A percentile compares a stretch with the other conserved stretches of the same genome.
Conservation (phyloP, 1,140 invertebrate genomes). For the Leptinotarsa undecemlineata region DNA sequence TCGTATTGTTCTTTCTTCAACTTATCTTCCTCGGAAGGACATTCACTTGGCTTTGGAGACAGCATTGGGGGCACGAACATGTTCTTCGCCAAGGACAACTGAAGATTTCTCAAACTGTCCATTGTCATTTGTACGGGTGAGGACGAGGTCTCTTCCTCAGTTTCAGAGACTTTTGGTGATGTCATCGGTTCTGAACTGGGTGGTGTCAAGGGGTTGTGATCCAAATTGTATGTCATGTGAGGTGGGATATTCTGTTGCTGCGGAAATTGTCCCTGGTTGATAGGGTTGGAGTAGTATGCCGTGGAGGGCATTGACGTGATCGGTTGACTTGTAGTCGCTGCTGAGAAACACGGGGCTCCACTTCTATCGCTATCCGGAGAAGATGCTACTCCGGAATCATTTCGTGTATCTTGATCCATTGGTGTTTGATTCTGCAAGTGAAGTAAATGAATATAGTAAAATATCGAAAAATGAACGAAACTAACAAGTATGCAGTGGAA, state of each 20-base stretch:
- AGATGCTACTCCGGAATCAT: slow-evolving; percentile 52
- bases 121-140: slow-evolving; percentile 24
- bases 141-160: not conserved
- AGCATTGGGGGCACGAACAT: slow-evolving; percentile 34
- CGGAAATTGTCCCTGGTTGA: not conserved
- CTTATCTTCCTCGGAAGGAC: slow-evolving; percentile 34
- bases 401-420: slow-evolving; percentile 46
- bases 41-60: slow-evolving; percentile 23
- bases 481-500: too few species aligned
- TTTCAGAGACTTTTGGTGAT: slow-evolving; percentile 34
- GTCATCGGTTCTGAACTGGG: slow-evolving; percentile 53
- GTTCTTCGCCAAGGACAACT: slow-evolving; percentile 43
- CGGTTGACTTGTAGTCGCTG: not conserved
- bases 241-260: not conserved
- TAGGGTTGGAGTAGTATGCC: not conserved
- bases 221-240: not conserved
- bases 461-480: too few species aligned
- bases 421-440: slow-evolving; percentile 55
- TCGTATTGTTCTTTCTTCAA: slow-evolving; percentile 29
- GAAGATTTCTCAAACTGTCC: slow-evolving; percentile 33
- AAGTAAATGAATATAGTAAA: slow-evolving; percentile 24
- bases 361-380: slow-evolving; percentile 50
- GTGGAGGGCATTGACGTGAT: not conserved
- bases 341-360: slow-evolving; percentile 33
- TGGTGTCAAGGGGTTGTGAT: slow-evolving; percentile 54